phyloP scores from a whole-genome alignment of 2,797 vertebrate genomes.

The Parauchenoglanis ngamensis region DNA sequence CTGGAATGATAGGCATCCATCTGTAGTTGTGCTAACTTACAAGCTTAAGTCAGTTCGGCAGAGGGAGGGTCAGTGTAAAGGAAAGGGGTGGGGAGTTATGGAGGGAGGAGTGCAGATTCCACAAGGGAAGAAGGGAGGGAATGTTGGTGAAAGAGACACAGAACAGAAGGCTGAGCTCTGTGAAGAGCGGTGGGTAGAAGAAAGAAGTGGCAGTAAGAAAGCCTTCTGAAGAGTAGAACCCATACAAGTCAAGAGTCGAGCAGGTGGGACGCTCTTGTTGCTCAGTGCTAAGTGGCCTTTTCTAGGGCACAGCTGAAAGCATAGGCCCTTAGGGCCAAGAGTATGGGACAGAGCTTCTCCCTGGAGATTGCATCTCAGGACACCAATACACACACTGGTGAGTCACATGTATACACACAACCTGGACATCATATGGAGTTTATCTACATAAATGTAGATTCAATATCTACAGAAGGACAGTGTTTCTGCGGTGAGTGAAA shows the following conservation, averaged over 20 bases:
- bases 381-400: constrained; percentile 68
- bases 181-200: constrained; percentile 40
- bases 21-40: constrained; percentile 71
- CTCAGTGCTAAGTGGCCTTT: constrained; percentile 36
- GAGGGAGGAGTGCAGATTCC: constrained; percentile 53
- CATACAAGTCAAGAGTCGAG: constrained; percentile 28
- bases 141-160: constrained; percentile 47
- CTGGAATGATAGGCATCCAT: constrained; percentile 94
- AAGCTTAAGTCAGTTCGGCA: constrained; percentile 76
- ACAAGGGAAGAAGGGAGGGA: constrained; percentile 47
- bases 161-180: constrained; percentile 35
- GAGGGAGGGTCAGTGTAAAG: constrained; percentile 55
- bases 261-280: constrained; percentile 59
- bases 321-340: constrained; percentile 74
- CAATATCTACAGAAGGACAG: constrained; percentile 7
- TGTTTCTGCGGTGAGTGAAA: constrained; percentile 8
- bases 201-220: constrained; percentile 50
- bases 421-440: not conserved
- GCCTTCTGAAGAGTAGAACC: constrained; percentile 30
- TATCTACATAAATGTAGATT: not conserved
- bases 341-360: constrained; percentile 80
- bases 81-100: constrained; percentile 58
- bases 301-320: constrained; percentile 59
- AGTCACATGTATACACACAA: constrained; percentile 57
- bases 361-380: constrained; percentile 71